Conservation (phyloP, 2,113 vertebrate genomes). For the Bothrops jararaca region DNA sequence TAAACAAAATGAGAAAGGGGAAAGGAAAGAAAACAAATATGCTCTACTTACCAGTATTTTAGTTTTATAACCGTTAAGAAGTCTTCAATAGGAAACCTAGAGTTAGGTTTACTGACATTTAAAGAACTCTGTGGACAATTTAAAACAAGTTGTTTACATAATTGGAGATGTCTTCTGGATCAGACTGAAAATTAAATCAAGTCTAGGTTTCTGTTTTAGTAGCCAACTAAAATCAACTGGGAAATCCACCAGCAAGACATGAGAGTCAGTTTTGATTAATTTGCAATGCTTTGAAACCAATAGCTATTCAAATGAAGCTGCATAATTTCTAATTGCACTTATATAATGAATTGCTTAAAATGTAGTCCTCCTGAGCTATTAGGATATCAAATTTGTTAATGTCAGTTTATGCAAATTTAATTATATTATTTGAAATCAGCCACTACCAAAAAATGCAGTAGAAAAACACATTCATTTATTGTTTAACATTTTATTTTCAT, state of each 20-base stretch:
- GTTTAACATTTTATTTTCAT: neutral
- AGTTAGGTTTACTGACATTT: neutral
- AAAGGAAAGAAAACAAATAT: neutral
- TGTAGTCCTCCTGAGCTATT: constrained; percentile 31
- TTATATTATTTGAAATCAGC: constrained; percentile 42
- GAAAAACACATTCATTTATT: constrained; percentile 40
- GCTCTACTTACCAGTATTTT: neutral
- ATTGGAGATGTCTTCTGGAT: neutral
- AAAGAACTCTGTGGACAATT: neutral
- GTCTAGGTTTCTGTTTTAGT: neutral
- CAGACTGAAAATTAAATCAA: neutral
- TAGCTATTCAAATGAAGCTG: constrained; percentile 25
- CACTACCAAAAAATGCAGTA: neutral
- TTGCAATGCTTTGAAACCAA: constrained; percentile 32
- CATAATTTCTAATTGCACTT: constrained; percentile 19
- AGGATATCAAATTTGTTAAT: constrained; percentile 25
- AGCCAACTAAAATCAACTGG: neutral
- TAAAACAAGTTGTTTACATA: neutral
- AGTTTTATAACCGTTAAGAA: neutral
- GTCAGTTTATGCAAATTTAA: constrained; percentile 37
- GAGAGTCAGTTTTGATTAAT: neutral
- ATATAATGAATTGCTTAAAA: constrained; percentile 13
- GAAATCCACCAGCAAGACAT: neutral
- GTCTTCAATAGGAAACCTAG: neutral
- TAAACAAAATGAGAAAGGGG: neutral